Evolutionary conservation across 64 coral and sea anemone genomes (phyloP), one percentile per base, ranked within the genome.

Genomic region (Porites lutea): DNA sequence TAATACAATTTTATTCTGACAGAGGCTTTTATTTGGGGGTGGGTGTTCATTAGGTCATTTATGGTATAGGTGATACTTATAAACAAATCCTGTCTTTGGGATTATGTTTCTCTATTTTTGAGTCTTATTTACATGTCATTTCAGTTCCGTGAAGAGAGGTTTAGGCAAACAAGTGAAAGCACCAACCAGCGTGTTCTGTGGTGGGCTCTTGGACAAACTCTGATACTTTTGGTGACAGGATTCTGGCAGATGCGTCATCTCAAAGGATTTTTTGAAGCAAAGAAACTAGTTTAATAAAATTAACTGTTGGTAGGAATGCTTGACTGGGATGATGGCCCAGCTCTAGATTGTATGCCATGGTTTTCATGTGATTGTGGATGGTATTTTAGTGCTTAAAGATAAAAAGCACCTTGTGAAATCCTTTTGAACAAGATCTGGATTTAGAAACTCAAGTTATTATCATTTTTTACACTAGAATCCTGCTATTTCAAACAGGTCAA

Each of bases 191-290:
- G 97, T 60, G 97, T 99, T 2, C 74, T 99, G 14, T 99, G 97
- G 97, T 99, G 97, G 97, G 94, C 97, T 21, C 76, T 99, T 22
- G 97, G 88, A 71, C 97, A 99, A 75, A 99, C 97, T 8, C 70
- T 99, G 55, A 99, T 99, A 75, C 92, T 99, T 4, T 57, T 99
- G 59, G 44, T 86, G 6, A 99, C 97, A 45, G 97, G 97, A 62
- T 99, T 99, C 66, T 99, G 97, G 97, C 97, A 99, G 79, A 99
- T 99, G 97, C 79, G 97, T 87, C 97, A 99, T 91, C 94, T 99
- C 37, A 99, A 99, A 15, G 94, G 97, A 47, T 99, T 99, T 89
- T 99, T 99, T 86, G 97, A 99, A 86, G 97, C 97, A 49, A 98
- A 98, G 69, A 98, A 97, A 83, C 96, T 98, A 78, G 96, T 98